Evolutionary conservation across 1,140 invertebrate species (phyloP), one percentile per base, ranked within the genome.

Genomic region (Drosophila elegans): DNA sequence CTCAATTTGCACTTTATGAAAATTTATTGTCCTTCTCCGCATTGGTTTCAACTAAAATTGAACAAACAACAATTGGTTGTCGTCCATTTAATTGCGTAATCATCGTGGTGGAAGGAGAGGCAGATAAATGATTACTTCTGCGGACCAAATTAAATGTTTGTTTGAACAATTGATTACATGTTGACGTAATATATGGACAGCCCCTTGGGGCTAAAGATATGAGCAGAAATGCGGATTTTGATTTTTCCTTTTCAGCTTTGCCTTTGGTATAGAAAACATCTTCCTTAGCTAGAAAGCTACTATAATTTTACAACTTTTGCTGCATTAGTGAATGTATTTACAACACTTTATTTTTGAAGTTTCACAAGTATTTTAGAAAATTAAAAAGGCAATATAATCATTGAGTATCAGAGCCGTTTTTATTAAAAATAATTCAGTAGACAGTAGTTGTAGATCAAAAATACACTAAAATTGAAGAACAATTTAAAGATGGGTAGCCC

Each of bases 121-220:
- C n/a, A 10, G 9, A 16, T n/a, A 51, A 51, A 32, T 13, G n/a
- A 16, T 51, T 9, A 51, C 44, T 51, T 6, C 48, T 34, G 48
- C 9, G 27, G 9, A 51, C n/a, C 27, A 51, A 51, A 51, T 13
- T 29, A 16, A 11, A n/a, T 13, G 4, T 51, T 29, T 51, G 48
- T 34, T 51, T 34, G 29, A 32, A 34, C 48, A 51, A 51, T 13
- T 34, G 48, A 51, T 51, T 51, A 32, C 27, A 51, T 34, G n/a
- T 16, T 51, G 48, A 16, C 48, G 7, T 34, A 34, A 51, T 34
- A 51, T 51, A 34, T 32, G 48, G 27, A 34, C 48, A 34, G 27
- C n/a, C 7, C 7, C n/a, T 16, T 32, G 48, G 27, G 3, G 16
- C 4, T 11, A 1, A 34, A 13, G 27, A 32, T 3, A 32, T 10